phyloP scores from a whole-genome alignment of 2,797 vertebrate species.

The Cryptoprocta ferox region DNA sequence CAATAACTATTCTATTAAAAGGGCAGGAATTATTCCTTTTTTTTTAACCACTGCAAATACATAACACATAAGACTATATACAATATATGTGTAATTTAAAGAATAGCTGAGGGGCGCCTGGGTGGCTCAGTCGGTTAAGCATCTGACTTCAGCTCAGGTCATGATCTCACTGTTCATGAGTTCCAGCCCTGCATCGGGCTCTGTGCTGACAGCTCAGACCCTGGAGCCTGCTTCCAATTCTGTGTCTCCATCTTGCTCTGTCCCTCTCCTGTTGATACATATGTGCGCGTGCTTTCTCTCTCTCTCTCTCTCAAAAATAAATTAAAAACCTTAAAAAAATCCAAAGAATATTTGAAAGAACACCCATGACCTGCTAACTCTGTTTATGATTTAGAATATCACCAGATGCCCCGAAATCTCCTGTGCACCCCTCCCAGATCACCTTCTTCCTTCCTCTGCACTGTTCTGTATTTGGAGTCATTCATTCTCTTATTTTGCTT shows the following conservation, averaged over 20 bases:
- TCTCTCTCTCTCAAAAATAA: no score
- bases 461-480: background rate
- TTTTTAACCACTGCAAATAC: background rate
- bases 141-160: no score
- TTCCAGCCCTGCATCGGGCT: no score
- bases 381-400: background rate
- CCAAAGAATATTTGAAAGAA: background rate
- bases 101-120: background rate
- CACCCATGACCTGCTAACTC: background rate
- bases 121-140: no score
- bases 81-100: background rate
- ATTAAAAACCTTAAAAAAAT: no score
- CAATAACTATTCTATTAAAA: background rate
- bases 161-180: no score
- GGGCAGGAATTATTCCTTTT: background rate
- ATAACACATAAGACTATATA: background rate
- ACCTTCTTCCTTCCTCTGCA: background rate
- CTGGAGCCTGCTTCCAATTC: no score
- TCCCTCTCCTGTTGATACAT: no score
- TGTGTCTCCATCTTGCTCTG: no score
- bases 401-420: background rate
- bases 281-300: no score
- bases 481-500: conserved; percentile 2
- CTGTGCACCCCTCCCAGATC: background rate
- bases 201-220: no score